Evolutionary conservation across 1,140 invertebrate species (phyloP), one percentile per base, ranked within the genome.

Genomic region (Chrysoperla carnea): DNA sequence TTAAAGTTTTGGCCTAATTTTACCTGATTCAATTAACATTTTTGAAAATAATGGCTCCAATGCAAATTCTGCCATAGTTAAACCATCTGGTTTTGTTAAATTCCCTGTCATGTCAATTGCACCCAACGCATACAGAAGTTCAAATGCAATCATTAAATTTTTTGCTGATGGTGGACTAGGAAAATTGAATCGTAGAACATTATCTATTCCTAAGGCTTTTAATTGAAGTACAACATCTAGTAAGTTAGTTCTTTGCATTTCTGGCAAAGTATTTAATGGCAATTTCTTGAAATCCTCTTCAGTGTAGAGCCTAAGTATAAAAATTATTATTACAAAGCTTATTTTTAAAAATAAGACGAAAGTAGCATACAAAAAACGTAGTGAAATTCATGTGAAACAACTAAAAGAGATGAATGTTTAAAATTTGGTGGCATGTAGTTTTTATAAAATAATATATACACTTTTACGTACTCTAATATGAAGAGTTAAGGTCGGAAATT

Each of bases 141-240:
- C 92, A 17, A 98, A 52, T 0, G 82, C 86, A 17, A 77, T 64
- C 0, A 92, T 63, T n/a, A 98, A 66, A 63, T 87, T 86, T 55
- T 82, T 78, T 4, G 89, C 82, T 0, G 93, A 90, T 0, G 93
- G 94, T 0, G 88, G 78, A 1, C 79, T 84, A 1, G 84, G 82
- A 57, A 90, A 88, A 52, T 81, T 75, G 54, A 91, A 90, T 48
- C 81, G 68, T 7, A 87, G 55, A 27, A 89, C 70, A 58, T 98
- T 98, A 44, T 85, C 75, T 40, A 99, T 91, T 0, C 94, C 94
- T 0, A 99, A 60, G 4, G 93, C 90, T 68, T 98, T 97, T 7
- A 99, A 57, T 58, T 94, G 90, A 2, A 99, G 60, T 36, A 99
- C 72, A 4, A 85, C 80, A 2, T 76, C 72, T 7, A 86, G 80